These are phyloP conservation scores for Falcunculus frontatus DNA, from an alignment of 2,113 vertebrate species.

Conservation along the genomic window DNA sequence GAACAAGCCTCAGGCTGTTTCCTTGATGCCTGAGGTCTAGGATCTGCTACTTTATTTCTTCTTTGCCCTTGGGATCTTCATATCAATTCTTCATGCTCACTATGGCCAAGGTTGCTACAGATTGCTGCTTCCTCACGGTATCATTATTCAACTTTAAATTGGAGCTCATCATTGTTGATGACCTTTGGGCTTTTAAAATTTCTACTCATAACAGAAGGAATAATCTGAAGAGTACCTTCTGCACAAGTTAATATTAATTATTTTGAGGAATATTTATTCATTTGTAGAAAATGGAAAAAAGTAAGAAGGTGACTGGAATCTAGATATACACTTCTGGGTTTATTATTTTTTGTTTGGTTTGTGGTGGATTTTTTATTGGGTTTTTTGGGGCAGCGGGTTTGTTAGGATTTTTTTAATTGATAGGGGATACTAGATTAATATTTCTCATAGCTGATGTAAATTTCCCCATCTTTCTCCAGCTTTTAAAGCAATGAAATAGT, in stretches of 20 bases:
- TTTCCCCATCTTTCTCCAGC: not conserved
- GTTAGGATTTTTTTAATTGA: not conserved
- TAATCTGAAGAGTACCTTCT: not conserved
- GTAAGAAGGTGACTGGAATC: not conserved
- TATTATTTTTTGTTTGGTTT: not conserved
- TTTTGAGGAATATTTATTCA: not conserved
- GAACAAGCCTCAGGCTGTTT: not conserved
- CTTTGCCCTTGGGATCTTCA: not conserved
- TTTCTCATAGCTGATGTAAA: not conserved
- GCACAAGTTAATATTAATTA: not conserved
- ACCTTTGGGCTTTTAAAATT: not conserved
- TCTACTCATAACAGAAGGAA: not conserved
- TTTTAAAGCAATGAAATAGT: not conserved
- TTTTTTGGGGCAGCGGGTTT: too few species aligned
- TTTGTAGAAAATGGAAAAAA: not conserved
- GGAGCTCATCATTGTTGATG: not conserved
- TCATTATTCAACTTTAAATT: not conserved
- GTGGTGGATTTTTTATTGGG: fast-evolving
- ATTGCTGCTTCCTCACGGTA: not conserved
- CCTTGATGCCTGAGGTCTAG: not conserved
- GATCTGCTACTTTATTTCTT: not conserved
- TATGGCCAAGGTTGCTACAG: not conserved
- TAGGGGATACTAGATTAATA: not conserved
- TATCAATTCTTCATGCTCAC: not conserved
- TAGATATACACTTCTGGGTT: not conserved